Evolutionary conservation across 2,113 vertebrate genomes (phyloP).

Genomic region (Chamaea fasciata): DNA sequence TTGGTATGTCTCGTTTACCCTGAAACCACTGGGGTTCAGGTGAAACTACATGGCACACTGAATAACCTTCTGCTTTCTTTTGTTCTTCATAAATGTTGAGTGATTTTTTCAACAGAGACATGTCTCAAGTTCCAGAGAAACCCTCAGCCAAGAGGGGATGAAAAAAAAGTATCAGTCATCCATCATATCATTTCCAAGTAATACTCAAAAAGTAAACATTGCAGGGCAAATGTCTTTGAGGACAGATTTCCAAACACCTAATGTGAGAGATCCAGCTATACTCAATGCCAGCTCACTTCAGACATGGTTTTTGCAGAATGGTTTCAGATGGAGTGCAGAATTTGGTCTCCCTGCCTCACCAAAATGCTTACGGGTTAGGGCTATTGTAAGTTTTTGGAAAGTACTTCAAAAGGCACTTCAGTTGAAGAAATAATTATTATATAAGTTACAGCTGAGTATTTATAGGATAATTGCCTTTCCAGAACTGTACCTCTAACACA

Average conservation of each 20-base stretch:
- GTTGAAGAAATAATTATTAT: conserved; percentile 64
- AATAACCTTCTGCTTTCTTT: conserved; percentile 14
- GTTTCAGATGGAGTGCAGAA: conserved; percentile 24
- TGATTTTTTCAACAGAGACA: conserved; percentile 12
- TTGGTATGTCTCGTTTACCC: neutral
- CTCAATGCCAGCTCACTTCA: neutral
- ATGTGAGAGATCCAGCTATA: neutral
- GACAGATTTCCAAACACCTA: conserved; percentile 33
- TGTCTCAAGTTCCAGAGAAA: conserved; percentile 27
- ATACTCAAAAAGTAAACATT: conserved; percentile 30
- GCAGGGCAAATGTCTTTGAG: neutral
- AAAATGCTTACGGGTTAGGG: conserved; percentile 3
- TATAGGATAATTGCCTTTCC: conserved; percentile 64
- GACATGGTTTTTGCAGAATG: neutral
- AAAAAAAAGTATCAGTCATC: conserved; percentile 28
- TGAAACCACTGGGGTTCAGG: conserved; percentile 23
- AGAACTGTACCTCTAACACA: conserved; percentile 56
- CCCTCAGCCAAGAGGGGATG: conserved; percentile 1
- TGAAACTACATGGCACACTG: conserved; percentile 7
- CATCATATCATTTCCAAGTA: neutral
- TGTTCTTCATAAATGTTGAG: neutral
- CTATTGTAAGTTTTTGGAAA: conserved; percentile 50
- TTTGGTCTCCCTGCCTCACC: conserved; percentile 4
- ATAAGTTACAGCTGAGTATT: conserved; percentile 62
- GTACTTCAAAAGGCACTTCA: conserved; percentile 56